Evolutionary conservation across 2,797 vertebrate genomes (phyloP), one percentile per base, ranked within the genome.

Genomic region (Xiphorhynchus erythropygius): DNA sequence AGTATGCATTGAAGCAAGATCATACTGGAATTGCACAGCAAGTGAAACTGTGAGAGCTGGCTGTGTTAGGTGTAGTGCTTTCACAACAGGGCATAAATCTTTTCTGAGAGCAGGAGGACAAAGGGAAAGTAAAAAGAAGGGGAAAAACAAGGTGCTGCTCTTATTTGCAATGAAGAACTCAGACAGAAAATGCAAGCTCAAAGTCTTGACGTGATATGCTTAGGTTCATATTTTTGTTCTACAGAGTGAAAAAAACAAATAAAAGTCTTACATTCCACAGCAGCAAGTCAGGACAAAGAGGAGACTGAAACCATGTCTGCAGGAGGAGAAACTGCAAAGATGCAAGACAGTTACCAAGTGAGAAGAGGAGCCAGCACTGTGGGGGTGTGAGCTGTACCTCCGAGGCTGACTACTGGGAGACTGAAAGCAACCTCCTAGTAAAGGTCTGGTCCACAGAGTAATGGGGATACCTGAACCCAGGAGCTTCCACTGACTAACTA

Each of bases 71-170:
- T 90, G 86, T 65, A 73, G 67, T 3, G 11, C 82, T 96, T 93
- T 95, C 94, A 86, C 77, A 94, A 95, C 87, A 93, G 69, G 69
- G 46, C 63, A 96, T 94, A 93, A 96, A 96, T 97, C 93, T 92
- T 88, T 73, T 55, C 59, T 39, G 27, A 88, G 57, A 77, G 44
- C 77, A 93, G 75, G 68, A 78, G 18, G 59, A 87, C 39, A 85
- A 92, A 73, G 55, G 27, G 55, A 75, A 94, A 63, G 75, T 80
- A 39, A 93, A 88, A 88, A 60, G 42, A 70, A 88, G 28, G 87
- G 18, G 32, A 74, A 53, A 78, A 93, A 73, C 65, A 93, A 93
- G 55, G 37, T 73, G 32, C 57, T 90, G 79, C 44, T 89, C 53
- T 94, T 63, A 41, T 87, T 93, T 94, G 94, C 67, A 78, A 5